Percentiles rank a stretch among this genome's conserved stretches.
These are phyloP conservation scores for Lasioglossum morio DNA, from an alignment of 2,888 invertebrate genomes.

Conservation along the genomic window DNA sequence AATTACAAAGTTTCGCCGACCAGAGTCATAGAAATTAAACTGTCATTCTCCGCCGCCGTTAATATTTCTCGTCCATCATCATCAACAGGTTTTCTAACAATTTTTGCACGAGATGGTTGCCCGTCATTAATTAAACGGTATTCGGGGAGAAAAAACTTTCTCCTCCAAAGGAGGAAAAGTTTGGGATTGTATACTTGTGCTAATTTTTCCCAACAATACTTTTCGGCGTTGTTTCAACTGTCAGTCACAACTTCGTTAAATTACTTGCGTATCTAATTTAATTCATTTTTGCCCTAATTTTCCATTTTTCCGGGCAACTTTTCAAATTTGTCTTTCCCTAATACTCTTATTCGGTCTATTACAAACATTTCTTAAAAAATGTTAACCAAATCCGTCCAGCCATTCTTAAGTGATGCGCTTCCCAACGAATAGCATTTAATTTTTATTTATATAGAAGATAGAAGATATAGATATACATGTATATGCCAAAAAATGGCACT, in stretches of 20 bases:
- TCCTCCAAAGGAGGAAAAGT: slow-evolving; percentile 53
- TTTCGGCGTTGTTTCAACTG: slow-evolving; percentile 48
- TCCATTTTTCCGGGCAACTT: no score
- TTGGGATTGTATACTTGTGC: slow-evolving; percentile 60
- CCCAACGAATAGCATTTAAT: no score
- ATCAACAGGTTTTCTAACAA: slow-evolving; percentile 15
- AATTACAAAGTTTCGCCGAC: background rate
- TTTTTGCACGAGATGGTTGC: slow-evolving; percentile 22
- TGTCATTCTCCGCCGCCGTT: background rate
- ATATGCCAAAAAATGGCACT: no score
- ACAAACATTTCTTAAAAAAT: no score
- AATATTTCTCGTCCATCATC: slow-evolving; percentile 1
- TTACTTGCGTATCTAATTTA: slow-evolving; percentile 51
- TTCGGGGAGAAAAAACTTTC: slow-evolving; percentile 45
- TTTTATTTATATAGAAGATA: no score
- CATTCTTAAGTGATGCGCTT: no score
- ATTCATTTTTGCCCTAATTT: no score
- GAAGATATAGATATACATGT: no score
- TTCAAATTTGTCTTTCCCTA: no score
- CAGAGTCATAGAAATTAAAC: background rate
- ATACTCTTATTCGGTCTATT: no score
- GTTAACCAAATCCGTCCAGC: no score
- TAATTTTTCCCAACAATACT: slow-evolving; percentile 14
- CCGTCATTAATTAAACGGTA: slow-evolving; percentile 63
- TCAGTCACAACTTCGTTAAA: slow-evolving; percentile 67